Evolutionary conservation across 2,888 invertebrate genomes (phyloP), one percentile per base, ranked within the genome.

Genomic region (Parnassius mnemosyne): DNA sequence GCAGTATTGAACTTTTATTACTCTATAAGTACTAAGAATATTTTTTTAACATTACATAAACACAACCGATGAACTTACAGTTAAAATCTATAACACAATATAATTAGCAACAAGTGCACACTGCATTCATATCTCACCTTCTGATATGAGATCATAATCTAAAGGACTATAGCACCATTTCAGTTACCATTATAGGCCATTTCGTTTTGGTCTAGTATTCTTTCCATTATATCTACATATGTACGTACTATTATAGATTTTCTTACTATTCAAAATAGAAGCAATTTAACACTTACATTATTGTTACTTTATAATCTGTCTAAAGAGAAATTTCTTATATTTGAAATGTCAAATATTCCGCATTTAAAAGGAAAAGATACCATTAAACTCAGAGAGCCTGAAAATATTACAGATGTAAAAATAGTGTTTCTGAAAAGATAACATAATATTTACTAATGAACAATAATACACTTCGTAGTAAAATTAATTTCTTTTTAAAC

Each of bases 141-240:
- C 78, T 85, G 89, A 87, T 89, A 89, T 85, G 90, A 91, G 89
- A 89, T 89, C 89, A 88, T 83, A 79, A 80, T 84, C 86, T 89
- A 87, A 71, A 81, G 77, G 80, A 84, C 83, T 89, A 88, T 90
- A 91, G 91, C 91, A 91, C 91, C 91, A 87, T 81, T 84, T 84
- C 87, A 84, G 82, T 90, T 90, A 85, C 89, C 75, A 80, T 86
- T 86, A 79, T 89, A 90, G 90, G 90, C 90, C 90, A 85, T 90
- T 71, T 79, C 78, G 80, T 81, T 87, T 90, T 90, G 90, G 90
- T 90, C 90, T 90, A 87, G 81, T 78, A 73, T 72, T 75, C 78
- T 68, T 69, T 74, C 76, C 75, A 64, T 74, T 70, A 63, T 63
- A 69, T 71, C 71, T 71, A 69, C 65, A 67, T 65, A 69, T 66